A percentile compares a stretch with the other conserved stretches of the same genome.
These are phyloP conservation scores for Norana najaformis DNA, from an alignment of 2,888 invertebrate species.

Conservation along the genomic window DNA sequence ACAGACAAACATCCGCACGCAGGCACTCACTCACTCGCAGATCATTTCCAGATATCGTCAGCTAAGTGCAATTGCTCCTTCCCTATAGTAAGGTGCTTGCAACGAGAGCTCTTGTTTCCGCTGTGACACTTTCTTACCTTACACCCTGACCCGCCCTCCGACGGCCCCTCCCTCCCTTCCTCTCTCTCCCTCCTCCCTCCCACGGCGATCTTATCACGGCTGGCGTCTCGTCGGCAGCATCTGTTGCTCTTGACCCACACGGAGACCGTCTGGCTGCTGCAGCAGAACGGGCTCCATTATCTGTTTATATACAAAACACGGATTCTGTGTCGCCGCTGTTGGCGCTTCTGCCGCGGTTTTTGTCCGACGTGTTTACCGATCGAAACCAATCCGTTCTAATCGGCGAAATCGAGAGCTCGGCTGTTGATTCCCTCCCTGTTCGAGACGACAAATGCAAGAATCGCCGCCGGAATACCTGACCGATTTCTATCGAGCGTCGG, in stretches of 20 bases:
- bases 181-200: neutral
- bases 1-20: neutral
- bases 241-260: neutral
- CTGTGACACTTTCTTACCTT: neutral
- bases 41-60: neutral
- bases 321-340: neutral
- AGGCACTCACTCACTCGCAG: neutral
- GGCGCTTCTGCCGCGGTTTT: neutral
- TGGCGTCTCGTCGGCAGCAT: neutral
- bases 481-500: neutral
- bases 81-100: neutral
- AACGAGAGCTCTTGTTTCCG: conserved; percentile 19
- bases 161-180: neutral
- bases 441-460: neutral
- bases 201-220: neutral
- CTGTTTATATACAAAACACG: conserved; percentile 22
- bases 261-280: neutral
- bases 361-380: conserved; percentile 4
- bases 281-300: neutral
- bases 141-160: neutral
- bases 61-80: neutral
- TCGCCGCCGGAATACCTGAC: neutral
- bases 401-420: neutral
- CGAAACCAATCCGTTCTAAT: neutral
- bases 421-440: neutral